Evolutionary conservation across 2,888 invertebrate species (phyloP).

Genomic region (Eristalis arbustorum): DNA sequence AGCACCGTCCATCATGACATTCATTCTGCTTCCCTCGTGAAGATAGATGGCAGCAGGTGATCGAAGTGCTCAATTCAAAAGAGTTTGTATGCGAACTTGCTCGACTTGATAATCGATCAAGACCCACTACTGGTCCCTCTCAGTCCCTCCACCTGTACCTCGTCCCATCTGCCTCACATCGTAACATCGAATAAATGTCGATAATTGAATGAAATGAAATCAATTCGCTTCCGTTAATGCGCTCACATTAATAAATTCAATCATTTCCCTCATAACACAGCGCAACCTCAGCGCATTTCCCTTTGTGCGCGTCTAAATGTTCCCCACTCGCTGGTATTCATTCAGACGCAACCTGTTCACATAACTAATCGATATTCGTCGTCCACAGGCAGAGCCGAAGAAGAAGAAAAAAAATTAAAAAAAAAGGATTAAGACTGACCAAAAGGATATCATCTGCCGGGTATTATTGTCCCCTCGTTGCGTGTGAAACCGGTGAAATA

Average conservation of each 20-base stretch:
- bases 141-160: not conserved
- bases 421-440: constrained; percentile 65
- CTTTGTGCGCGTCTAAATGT: not conserved
- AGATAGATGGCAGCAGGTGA: not conserved
- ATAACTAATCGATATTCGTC: constrained; percentile 60
- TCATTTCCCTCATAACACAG: constrained; percentile 41
- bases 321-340: not conserved
- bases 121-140: no score
- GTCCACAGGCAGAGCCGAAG: constrained; percentile 9
- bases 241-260: constrained; percentile 56
- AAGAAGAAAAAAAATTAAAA: constrained; percentile 2
- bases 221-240: constrained; percentile 70
- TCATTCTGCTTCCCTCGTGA: not conserved
- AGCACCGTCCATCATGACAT: not conserved
- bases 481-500: constrained; percentile 70
- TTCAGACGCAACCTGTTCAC: constrained; percentile 50
- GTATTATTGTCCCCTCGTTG: constrained; percentile 48
- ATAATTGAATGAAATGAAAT: constrained; percentile 68
- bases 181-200: constrained; percentile 61
- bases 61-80: constrained; percentile 1
- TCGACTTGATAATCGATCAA: not conserved
- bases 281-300: not conserved
- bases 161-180: not conserved
- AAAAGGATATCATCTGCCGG: constrained; percentile 66
- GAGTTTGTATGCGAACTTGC: constrained; percentile 34